Evolutionary conservation across 2,113 vertebrate genomes (phyloP).

Genomic region (Marmota flaviventris): DNA sequence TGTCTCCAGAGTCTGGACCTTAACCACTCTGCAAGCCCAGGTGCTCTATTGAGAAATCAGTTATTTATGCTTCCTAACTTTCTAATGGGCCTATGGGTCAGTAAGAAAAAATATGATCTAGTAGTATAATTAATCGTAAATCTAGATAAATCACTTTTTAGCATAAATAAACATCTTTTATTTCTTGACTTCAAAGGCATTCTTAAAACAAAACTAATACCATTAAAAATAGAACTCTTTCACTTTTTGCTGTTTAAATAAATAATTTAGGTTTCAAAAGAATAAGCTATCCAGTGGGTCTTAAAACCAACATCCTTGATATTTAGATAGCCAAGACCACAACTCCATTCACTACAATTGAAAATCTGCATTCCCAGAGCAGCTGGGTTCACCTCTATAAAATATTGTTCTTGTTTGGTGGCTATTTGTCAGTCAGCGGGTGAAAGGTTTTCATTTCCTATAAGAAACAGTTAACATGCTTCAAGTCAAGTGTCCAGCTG

Average conservation of each 20-base stretch:
- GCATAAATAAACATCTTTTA: background rate
- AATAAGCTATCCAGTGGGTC: background rate
- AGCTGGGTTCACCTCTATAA: background rate
- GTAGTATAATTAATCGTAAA: too few relatives aligned
- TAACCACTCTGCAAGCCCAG: accelerated
- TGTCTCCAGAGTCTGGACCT: background rate
- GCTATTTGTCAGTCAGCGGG: background rate
- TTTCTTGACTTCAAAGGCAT: background rate
- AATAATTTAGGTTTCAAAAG: background rate
- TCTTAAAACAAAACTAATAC: background rate
- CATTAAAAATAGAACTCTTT: background rate
- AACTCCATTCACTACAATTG: background rate
- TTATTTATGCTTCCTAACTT: background rate
- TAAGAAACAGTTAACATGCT: slow-evolving; percentile 28
- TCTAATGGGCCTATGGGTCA: background rate
- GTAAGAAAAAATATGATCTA: background rate
- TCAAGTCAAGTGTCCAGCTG: background rate
- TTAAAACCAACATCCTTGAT: background rate
- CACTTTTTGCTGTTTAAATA: background rate
- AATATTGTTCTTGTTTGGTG: slow-evolving; percentile 47
- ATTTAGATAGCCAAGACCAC: background rate
- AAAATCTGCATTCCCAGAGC: background rate
- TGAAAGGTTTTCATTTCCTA: background rate
- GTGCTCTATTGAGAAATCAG: background rate
- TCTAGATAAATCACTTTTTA: background rate